phyloP scores from a whole-genome alignment of 2,888 invertebrate genomes.

The Antitype chi region DNA sequence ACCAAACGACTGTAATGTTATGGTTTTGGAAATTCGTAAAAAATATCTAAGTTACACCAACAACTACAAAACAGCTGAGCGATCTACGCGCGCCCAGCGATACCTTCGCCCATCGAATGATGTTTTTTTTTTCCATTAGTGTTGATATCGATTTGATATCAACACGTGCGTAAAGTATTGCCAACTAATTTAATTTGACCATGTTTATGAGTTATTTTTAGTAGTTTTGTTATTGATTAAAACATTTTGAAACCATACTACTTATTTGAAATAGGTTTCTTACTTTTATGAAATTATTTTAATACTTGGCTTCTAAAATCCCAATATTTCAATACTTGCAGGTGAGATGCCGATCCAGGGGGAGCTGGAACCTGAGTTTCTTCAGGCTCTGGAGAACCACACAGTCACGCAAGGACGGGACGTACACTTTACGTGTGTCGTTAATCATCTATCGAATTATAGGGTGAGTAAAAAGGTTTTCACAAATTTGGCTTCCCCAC shows the following conservation, averaged over 20 bases:
- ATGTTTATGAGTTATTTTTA: too few relatives aligned
- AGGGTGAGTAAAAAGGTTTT: slow-evolving; percentile 91
- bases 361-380: slow-evolving; percentile 94
- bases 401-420: slow-evolving; percentile 97
- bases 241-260: neutral
- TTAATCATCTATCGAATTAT: slow-evolving; percentile 96
- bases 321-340: slow-evolving; percentile 75
- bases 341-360: slow-evolving; percentile 93
- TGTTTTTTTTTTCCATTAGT: too few relatives aligned
- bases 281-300: neutral
- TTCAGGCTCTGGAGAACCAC: slow-evolving; percentile 96
- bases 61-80: too few relatives aligned
- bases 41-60: too few relatives aligned
- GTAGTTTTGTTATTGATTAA: too few relatives aligned
- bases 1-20: too few relatives aligned
- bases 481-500: neutral
- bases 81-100: too few relatives aligned
- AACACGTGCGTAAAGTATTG: too few relatives aligned
- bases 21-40: too few relatives aligned
- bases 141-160: too few relatives aligned
- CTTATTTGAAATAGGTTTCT: neutral
- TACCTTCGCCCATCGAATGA: too few relatives aligned
- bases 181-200: too few relatives aligned
- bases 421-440: slow-evolving; percentile 97
- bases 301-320: neutral